Percentiles rank a stretch among this genome's conserved stretches.
Evolutionary conservation across 2,113 vertebrate species (phyloP).

Genomic region (Narcine bancroftii): DNA sequence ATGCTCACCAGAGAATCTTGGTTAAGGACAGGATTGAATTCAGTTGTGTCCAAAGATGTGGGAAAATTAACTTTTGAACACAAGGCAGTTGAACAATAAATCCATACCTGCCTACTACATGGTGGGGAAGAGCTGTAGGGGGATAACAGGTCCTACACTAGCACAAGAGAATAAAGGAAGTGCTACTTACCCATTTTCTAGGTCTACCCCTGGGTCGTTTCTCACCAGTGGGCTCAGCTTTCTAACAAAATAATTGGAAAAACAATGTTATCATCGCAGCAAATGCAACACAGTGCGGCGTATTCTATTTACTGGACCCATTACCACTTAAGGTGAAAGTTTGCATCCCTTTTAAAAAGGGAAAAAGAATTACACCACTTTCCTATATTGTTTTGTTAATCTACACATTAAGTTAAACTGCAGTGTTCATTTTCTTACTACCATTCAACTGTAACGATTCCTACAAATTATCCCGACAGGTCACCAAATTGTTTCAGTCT

Average conservation of each 20-base stretch:
- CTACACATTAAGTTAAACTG: not conserved
- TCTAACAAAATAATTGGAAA: conserved; percentile 57
- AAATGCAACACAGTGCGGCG: too few species aligned
- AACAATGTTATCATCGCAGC: conserved; percentile 33
- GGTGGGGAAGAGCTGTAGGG: conserved; percentile 40
- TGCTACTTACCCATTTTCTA: conserved; percentile 89
- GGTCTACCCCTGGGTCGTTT: conserved; percentile 91
- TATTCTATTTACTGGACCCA: not conserved
- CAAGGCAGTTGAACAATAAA: not conserved
- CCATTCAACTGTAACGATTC: not conserved
- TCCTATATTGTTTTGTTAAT: not conserved
- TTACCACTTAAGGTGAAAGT: not conserved
- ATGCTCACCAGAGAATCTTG: not conserved
- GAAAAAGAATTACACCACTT: not conserved
- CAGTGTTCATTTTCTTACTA: not conserved
- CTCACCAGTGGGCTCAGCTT: conserved; percentile 84
- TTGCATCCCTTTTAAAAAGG: not conserved
- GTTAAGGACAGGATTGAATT: not conserved
- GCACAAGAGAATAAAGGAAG: not conserved
- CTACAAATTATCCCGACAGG: not conserved
- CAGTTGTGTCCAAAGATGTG: not conserved
- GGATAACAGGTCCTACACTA: conserved; percentile 19
- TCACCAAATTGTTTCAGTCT: not conserved
- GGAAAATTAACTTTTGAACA: not conserved
- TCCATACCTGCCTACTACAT: conserved; percentile 17